Percentiles rank a stretch among this genome's conserved stretches.
phyloP scores from a whole-genome alignment of 2,888 invertebrate species.

The Drosophila anomalata region DNA sequence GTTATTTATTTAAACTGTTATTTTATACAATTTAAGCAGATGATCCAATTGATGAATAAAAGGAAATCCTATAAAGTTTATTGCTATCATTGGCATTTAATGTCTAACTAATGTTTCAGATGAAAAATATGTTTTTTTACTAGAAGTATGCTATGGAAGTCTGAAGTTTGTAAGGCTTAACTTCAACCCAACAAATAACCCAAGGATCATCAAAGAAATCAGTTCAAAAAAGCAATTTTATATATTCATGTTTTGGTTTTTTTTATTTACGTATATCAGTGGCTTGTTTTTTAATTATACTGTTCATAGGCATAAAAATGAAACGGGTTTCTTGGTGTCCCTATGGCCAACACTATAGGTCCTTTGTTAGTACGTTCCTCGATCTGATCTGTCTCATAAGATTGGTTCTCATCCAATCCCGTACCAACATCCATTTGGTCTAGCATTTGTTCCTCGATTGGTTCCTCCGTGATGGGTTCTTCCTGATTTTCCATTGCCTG shows the following conservation, averaged over 20 bases:
- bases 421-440: conserved; percentile 8
- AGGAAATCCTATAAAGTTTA: not conserved
- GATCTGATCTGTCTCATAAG: not conserved
- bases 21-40: not conserved
- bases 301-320: conserved; percentile 34
- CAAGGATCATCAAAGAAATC: not conserved
- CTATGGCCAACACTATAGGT: conserved; percentile 28
- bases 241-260: conserved; percentile 1
- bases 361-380: conserved; percentile 19
- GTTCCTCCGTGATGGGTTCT: conserved; percentile 6
- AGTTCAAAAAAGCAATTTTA: not conserved
- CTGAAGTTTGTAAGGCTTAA: not conserved
- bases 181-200: too few species aligned
- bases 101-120: too few species aligned
- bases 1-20: conserved; percentile 22
- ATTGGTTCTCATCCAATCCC: not conserved
- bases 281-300: conserved; percentile 9
- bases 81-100: not conserved
- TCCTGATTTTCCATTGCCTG: not conserved
- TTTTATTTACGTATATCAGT: conserved; percentile 12
- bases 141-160: too few species aligned
- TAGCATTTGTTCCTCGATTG: not conserved
- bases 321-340: conserved; percentile 36
- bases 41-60: conserved; percentile 16
- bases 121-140: too few species aligned